Base-by-base conservation (phyloP, 2,888 invertebrate genomes). In the Synergus itoensis region DNA sequence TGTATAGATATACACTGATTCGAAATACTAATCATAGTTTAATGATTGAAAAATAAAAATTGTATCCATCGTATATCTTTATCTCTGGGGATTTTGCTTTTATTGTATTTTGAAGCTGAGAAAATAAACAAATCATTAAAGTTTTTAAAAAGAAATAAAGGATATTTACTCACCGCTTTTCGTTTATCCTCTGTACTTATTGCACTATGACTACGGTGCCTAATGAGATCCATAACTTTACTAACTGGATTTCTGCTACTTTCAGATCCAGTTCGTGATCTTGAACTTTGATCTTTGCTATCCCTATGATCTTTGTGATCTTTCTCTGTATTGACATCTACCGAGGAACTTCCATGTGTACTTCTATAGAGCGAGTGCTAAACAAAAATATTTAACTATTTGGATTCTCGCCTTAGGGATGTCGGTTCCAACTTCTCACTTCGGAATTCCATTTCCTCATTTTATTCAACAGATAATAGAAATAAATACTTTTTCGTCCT, bases 161-260 rank as follows among this genome's bases (percentile, higher is more conserved):
- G 4, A 63, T 45, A 75, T 45, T 64, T 41, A 94, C 94, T 94
- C 91, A 96, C 95, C 93, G 95, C 95, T 93, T 95, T 95, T 83
- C 95, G 92, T 89, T 95, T 95, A 86, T 96, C 96, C 82, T 95
- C 96, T 45, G 95, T 94, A 63, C 95, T 94, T 75, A 95, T 94
- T 78, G 95, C 95, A 87, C 95, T 95, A 91, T 96, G 96, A 81
- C 96, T 95, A 85, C 96, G 94, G 92, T 95, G 95, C 80, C 98
- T 94, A 92, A 98, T 98, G 90, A 98, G 96, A 92, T 98, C 98
- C 95, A 97, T 97, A 76, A 98, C 97, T 94, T 97, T 98, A 84
- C 97, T 96, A 94, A 98, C 97, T 3, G 98, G 97, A 87, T 96
- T 96, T 84, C 94, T 93, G 85, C 93, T 93, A 78, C 93, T 93